Base-by-base conservation (phyloP, 2,113 vertebrate species). In the Clupea harengus region DNA sequence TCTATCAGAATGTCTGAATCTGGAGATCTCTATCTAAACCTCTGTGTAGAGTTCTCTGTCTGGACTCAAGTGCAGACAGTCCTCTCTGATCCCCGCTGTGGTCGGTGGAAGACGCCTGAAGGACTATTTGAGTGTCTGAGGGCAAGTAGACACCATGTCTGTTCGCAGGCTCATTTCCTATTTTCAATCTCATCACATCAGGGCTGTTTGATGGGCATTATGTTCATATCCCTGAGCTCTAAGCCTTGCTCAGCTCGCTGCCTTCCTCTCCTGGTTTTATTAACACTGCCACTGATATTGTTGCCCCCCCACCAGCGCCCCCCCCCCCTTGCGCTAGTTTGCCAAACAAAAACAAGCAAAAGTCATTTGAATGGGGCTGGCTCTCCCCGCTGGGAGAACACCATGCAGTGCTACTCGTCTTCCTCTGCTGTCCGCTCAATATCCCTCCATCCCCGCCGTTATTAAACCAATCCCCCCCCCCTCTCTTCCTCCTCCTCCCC, bases 381-480 rank as follows among this genome's bases (percentile, higher is more conserved):
- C 87, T 92, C 90, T 91, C 94, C 13, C 88, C 91, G 89, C 81
- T 75, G 90, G 88, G 90, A 89, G 89, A 89, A 87, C 81, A 83
- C 88, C 45, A 11, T 10, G 81, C 81, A 4, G 20, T 4, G 9
- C 57, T 32, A n/a, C 64, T 72, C 64, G 85, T 89, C 92, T 93
- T 93, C 90, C 91, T 93, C 88, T 82, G 89, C 89, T 17, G 47
- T 39, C 89, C 84, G 87, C 89, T 93, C 92, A 89, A 92, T 94
- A 92, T 88, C 89, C 82, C 89, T 89, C 85, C 57, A 11, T 89
- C 86, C 90, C 60, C 25, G 11, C 4, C 54, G 17, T 91, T 91
- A 91, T 91, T 91, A 90, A 91, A 91, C 84, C 25, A 39, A 82
- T 47, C 81, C 82, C 83, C 82, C 44, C 45, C 6, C 87, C 22